Base-by-base conservation (phyloP, 2,888 invertebrate species). In the Euclidia mi region DNA sequence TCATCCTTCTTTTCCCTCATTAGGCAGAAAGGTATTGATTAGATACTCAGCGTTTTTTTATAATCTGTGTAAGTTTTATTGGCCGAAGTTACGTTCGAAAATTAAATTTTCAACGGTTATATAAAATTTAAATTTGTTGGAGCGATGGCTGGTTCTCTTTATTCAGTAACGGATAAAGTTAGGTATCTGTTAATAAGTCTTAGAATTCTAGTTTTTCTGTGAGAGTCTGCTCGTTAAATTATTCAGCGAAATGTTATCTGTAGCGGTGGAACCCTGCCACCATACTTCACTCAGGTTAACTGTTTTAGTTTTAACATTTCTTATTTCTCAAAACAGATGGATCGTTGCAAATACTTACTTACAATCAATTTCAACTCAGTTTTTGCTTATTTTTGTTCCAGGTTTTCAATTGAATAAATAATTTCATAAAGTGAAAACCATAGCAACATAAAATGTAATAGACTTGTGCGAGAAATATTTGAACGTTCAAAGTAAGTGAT, bases 21-120 rank as follows among this genome's bases (percentile, higher is more conserved):
- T 48, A 41, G 32, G 18, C 32, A 32, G 32, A 48, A 12, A 40
- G n/a, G 29, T 38, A 47, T 47, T 38, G 47, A 38, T 46, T 35
- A 35, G 25, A 25, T 46, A 29, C 38, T 47, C 10, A 11, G 15
- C n/a, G 35, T 31, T 28, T 35, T 29, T n/a, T 31, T 10, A 7
- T 40, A 40, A 47, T 47, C n/a, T 37, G 15, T 38, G 3, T 2
- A 29, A 47, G 38, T 47, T 11, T n/a, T 18, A 38, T 29, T 47
- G 37, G 12, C 37, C 6, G 11, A 14, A 18, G 28, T 37, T 17
- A 28, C 15, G 15, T 17, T 7, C 4, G 20, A 25, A 25, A 25
- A 25, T 25, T 2, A n/a, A 46, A 28, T 17, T 37, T 10, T 3
- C 10, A 17, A 9, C 35, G 1, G 28, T 37, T 15, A 14, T 35